Evolutionary conservation across 2,888 invertebrate species (phyloP).

Genomic region (Trissonchulus latispiculum): DNA sequence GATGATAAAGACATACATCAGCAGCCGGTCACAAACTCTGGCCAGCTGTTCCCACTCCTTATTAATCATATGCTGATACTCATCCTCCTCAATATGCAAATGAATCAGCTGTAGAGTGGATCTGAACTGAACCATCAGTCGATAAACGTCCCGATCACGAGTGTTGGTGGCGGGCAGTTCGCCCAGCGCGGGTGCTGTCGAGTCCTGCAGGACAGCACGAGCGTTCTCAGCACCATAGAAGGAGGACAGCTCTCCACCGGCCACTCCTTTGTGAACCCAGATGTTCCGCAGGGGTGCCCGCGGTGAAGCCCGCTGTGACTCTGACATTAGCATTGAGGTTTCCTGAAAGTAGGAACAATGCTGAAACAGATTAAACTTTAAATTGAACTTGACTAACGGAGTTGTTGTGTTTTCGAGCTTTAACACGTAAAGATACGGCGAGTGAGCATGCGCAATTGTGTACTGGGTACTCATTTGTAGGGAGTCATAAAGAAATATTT

Average conservation of each 20-base stretch:
- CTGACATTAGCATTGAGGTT: background rate
- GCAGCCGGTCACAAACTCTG: conserved; percentile 21
- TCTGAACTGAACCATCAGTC: background rate
- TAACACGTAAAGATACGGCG: too few relatives aligned
- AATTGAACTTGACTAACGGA: too few relatives aligned
- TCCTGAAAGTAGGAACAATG: too few relatives aligned
- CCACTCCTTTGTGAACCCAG: background rate
- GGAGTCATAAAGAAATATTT: too few relatives aligned
- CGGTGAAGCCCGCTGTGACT: background rate
- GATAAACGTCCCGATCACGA: background rate
- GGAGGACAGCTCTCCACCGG: background rate
- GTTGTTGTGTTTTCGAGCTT: too few relatives aligned
- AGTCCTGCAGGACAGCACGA: too few relatives aligned
- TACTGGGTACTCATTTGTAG: too few relatives aligned
- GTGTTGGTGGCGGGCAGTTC: background rate
- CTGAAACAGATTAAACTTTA: too few relatives aligned
- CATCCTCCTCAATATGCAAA: background rate
- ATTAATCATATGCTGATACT: background rate
- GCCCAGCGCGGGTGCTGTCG: background rate
- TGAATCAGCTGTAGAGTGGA: background rate
- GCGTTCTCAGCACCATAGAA: background rate
- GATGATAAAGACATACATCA: conserved; percentile 22
- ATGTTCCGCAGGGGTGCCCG: background rate
- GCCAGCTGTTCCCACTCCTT: conserved; percentile 24
- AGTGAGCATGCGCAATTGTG: too few relatives aligned